Evolutionary conservation across 2,113 vertebrate species (phyloP), one percentile per base, ranked within the genome.

Genomic region (Panthera leo): DNA sequence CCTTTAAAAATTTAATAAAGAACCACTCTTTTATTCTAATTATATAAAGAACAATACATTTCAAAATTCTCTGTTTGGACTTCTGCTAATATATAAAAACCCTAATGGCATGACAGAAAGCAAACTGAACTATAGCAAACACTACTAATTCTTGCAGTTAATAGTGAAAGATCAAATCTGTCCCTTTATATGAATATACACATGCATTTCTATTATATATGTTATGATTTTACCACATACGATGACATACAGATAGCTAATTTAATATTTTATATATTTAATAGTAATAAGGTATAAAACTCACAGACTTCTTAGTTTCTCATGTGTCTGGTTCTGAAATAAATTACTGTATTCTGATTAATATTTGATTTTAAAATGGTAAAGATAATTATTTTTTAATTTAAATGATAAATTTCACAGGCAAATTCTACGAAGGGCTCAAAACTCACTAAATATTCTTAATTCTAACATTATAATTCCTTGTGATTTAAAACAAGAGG

Each of bases 141-240:
- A 23, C 42, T 85, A 87, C 4, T 83, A 90, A 61, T 61, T 61
- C 58, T 61, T 21, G 58, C 23, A 51, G 11, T 14, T 42, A 92
- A 55, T 65, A 91, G 23, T 4, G 61, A 90, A 92, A 70, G 36
- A 53, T 85, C 3, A 23, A 63, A 6, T 70, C 36, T 89, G 42
- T 61, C 19, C 29, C 21, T 95, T 91, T 82, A 53, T 58, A 67
- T 89, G 97, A 98, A 97, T 97, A 91, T 48, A 51, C 58, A 96
- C 79, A 97, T 89, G 45, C 58, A 93, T 94, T 94, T 98, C 75
- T 70, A 95, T 98, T 97, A 14, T 84, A 94, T 92, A 97, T 31
- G 85, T 96, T 97, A 96, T 23, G 78, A 82, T 96, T 96, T 84
- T 92, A 97, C 93, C 31, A 83, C 58, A 97, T 90, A 97, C 97